Percentiles rank a stretch among this genome's conserved stretches.
These are phyloP conservation scores for Falco punctatus DNA, from an alignment of 2,113 vertebrate species.

Conservation along the genomic window DNA sequence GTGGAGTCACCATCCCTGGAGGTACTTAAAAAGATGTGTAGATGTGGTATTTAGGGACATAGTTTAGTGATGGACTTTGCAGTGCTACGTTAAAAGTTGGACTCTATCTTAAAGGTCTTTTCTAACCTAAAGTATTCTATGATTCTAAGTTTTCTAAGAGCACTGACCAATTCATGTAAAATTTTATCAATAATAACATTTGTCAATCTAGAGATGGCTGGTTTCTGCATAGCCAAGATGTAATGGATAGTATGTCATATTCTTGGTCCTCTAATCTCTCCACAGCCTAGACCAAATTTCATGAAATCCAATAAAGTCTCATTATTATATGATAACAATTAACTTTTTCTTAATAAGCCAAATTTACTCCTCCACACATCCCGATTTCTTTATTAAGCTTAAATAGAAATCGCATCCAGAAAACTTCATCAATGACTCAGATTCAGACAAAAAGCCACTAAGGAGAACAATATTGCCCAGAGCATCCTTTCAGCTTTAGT, in stretches of 20 bases:
- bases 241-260: background rate
- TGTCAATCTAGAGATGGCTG: background rate
- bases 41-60: background rate
- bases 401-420: background rate
- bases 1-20: background rate
- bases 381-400: background rate
- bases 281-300: background rate
- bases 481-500: conserved; percentile 40
- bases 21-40: background rate
- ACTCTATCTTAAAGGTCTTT: background rate
- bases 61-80: background rate
- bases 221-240: background rate
- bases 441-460: background rate
- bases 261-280: background rate
- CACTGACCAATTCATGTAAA: background rate
- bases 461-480: conserved; percentile 8
- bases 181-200: background rate
- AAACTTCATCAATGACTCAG: background rate
- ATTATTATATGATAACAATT: background rate
- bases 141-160: background rate
- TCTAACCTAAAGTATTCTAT: background rate
- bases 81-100: too few relatives aligned
- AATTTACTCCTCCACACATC: background rate
- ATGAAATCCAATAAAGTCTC: background rate
- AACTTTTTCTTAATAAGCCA: background rate